Percentiles rank a stretch among this genome's conserved stretches.
Evolutionary conservation across 2,797 vertebrate genomes (phyloP).

Genomic region (Lacerta bilineata): DNA sequence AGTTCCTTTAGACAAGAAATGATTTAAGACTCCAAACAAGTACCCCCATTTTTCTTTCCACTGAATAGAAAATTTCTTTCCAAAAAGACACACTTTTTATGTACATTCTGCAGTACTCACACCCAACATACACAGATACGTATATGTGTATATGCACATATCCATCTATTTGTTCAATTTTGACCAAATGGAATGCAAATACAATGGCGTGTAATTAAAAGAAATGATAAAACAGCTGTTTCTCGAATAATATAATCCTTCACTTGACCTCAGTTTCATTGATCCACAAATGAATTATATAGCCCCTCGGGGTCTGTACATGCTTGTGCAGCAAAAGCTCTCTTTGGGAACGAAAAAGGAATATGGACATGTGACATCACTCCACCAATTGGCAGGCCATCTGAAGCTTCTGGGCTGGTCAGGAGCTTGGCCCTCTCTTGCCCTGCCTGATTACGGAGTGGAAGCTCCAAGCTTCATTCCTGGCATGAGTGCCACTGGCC

Average conservation of each 20-base stretch:
- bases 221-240: not conserved
- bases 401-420: not conserved
- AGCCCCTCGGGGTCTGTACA: not conserved
- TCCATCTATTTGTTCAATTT: too few relatives aligned
- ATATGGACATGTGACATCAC: not conserved
- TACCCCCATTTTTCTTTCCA: not conserved
- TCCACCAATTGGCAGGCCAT: not conserved
- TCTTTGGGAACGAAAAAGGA: not conserved
- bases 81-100: constrained; percentile 25
- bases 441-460: not conserved
- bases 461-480: not conserved
- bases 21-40: not conserved
- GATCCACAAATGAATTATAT: not conserved
- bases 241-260: constrained; percentile 23
- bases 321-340: not conserved
- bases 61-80: not conserved
- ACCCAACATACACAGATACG: not conserved
- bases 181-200: not conserved
- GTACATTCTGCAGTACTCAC: not conserved
- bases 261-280: not conserved
- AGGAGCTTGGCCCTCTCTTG: not conserved
- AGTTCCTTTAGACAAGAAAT: not conserved
- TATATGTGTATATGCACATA: too few relatives aligned
- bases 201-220: not conserved
- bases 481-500: not conserved